Evolutionary conservation across 2,888 invertebrate species (phyloP).

Genomic region (Netelia virgata): DNA sequence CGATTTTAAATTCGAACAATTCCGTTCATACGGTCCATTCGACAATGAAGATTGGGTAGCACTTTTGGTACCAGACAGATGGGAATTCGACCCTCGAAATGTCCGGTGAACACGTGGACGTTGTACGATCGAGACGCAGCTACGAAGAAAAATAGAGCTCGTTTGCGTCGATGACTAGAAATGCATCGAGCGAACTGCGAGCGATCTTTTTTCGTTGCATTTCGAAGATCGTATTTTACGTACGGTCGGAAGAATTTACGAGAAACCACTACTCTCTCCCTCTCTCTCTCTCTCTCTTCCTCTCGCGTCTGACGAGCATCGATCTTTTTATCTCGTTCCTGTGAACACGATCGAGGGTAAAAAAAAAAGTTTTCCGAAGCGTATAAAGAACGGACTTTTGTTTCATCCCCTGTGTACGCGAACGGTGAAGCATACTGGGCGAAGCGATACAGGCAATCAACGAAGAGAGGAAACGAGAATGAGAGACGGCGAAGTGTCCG

Average conservation of each 20-base stretch:
- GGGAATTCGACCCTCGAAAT: background rate
- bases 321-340: conserved; percentile 8
- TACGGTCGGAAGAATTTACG: background rate
- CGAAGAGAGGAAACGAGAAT: conserved; percentile 10
- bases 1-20: conserved; percentile 15
- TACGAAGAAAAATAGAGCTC: background rate
- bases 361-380: background rate
- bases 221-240: background rate
- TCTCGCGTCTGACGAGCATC: background rate
- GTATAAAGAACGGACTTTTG: conserved; percentile 7
- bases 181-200: background rate
- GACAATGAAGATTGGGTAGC: conserved; percentile 1
- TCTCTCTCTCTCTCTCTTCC: background rate
- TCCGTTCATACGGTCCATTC: background rate
- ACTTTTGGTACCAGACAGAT: background rate
- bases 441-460: background rate
- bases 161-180: background rate
- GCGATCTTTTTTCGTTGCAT: background rate
- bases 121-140: background rate
- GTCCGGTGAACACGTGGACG: background rate
- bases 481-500: conserved; percentile 28
- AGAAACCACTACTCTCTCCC: conserved; percentile 2
- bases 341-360: conserved; percentile 10
- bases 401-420: conserved; percentile 29
- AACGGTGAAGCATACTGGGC: background rate